Conservation (phyloP, 2,888 invertebrate species). For the Trichacis sp. region DNA sequence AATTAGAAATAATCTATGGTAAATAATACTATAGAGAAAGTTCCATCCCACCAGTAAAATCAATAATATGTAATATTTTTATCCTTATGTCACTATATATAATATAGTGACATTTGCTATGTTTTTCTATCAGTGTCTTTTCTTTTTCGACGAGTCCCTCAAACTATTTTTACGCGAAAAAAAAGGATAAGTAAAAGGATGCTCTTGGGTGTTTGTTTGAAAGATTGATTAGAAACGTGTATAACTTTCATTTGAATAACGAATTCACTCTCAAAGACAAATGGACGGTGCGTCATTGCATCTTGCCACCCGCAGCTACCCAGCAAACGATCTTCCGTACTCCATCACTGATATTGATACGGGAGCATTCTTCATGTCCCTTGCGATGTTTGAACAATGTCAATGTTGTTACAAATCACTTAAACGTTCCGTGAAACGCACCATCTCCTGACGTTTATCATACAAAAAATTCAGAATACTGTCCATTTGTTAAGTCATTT, state of each 20-base stretch:
- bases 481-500: too few relatives aligned
- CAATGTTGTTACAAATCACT: slow-evolving; percentile 61
- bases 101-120: too few relatives aligned
- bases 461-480: too few relatives aligned
- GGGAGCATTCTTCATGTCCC: slow-evolving; percentile 58
- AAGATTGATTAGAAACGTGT: slow-evolving; percentile 59
- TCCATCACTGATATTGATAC: slow-evolving; percentile 61
- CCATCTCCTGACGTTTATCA: slow-evolving; percentile 16
- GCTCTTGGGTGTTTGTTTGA: not conserved
- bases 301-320: slow-evolving; percentile 56
- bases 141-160: too few relatives aligned
- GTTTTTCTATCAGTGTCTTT: too few relatives aligned
- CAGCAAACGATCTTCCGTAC: slow-evolving; percentile 62
- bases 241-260: slow-evolving; percentile 58
- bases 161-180: too few relatives aligned
- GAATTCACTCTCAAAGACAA: slow-evolving; percentile 63
- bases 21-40: too few relatives aligned
- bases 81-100: too few relatives aligned
- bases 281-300: slow-evolving; percentile 60
- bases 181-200: not conserved
- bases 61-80: too few relatives aligned
- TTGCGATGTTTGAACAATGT: slow-evolving; percentile 55
- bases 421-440: slow-evolving; percentile 42
- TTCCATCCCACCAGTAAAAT: too few relatives aligned
- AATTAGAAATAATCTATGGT: too few relatives aligned